Percentiles rank a stretch among this genome's conserved stretches.
phyloP scores from a whole-genome alignment of 2,797 vertebrate genomes.

The Sphenopsis melanotis region DNA sequence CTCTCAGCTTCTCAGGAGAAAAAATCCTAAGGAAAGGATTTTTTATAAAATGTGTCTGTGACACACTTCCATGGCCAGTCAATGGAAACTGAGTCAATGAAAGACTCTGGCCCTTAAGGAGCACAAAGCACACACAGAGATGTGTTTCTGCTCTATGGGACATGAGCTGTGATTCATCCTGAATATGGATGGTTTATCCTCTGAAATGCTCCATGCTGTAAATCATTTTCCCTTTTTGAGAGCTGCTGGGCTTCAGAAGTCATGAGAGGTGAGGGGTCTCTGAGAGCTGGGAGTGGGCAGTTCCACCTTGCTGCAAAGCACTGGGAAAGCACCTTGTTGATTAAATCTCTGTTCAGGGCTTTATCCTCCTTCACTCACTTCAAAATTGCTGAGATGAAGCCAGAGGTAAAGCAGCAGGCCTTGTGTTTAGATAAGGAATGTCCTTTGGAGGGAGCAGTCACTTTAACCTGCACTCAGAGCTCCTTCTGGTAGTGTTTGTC shows the following conservation, averaged over 20 bases:
- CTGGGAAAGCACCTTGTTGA: background rate
- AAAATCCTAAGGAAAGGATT: too few relatives aligned
- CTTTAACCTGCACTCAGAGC: background rate
- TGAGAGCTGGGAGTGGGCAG: background rate
- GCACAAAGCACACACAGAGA: background rate
- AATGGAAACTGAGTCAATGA: background rate
- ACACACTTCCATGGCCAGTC: background rate
- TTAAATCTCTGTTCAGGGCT: background rate
- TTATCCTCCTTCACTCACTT: background rate
- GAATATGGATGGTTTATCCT: background rate
- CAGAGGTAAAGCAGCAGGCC: constrained; percentile 4
- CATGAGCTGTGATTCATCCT: background rate
- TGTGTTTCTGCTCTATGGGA: background rate
- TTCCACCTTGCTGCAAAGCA: background rate
- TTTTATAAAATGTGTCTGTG: too few relatives aligned
- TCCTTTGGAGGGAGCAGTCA: background rate
- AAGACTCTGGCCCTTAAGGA: background rate
- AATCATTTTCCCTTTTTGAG: background rate
- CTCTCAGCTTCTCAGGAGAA: too few relatives aligned
- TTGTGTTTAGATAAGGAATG: background rate
- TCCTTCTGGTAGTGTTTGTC: background rate
- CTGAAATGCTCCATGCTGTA: background rate
- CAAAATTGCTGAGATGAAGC: background rate
- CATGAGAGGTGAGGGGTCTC: background rate
- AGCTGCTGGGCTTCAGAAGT: background rate